A percentile compares a stretch with the other conserved stretches of the same genome.
These are phyloP conservation scores for Mythimna loreyi DNA, from an alignment of 2,888 invertebrate genomes.

Conservation along the genomic window DNA sequence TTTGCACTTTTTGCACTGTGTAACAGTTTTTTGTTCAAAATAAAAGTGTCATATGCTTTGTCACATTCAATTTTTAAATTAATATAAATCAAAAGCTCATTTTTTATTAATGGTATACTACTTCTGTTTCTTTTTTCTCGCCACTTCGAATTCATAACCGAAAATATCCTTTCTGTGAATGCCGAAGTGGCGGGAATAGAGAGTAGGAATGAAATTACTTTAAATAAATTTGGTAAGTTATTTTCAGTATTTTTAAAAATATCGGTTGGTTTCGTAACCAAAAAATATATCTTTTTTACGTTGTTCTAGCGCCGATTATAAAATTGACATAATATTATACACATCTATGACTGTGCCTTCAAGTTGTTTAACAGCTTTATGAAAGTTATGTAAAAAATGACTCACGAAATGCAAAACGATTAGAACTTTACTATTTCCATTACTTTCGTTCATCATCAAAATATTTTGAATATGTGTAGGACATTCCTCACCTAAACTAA, in stretches of 20 bases:
- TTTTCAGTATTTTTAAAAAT: neutral
- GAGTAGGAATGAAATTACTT: neutral
- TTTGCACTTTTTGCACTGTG: too few species aligned
- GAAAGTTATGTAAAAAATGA: neutral
- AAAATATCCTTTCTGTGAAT: conserved; percentile 3
- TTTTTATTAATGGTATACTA: neutral
- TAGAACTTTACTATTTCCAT: neutral
- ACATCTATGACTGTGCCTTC: neutral
- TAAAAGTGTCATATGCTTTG: neutral
- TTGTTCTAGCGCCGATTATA: neutral
- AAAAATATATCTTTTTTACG: too few species aligned
- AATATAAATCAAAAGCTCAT: neutral
- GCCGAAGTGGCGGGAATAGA: conserved; percentile 3
- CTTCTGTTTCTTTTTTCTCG: neutral
- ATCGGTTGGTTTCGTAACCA: too few species aligned
- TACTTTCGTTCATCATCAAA: neutral
- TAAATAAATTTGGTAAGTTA: neutral
- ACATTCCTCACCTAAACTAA: neutral
- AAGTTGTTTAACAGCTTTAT: neutral
- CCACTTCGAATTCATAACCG: neutral
- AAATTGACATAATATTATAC: neutral
- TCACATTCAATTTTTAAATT: neutral
- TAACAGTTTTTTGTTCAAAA: too few species aligned
- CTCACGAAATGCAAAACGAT: neutral
- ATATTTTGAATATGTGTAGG: neutral